Conservation (phyloP, 64 coral and sea anemone genomes). For the Cladopsammia gracilis region DNA sequence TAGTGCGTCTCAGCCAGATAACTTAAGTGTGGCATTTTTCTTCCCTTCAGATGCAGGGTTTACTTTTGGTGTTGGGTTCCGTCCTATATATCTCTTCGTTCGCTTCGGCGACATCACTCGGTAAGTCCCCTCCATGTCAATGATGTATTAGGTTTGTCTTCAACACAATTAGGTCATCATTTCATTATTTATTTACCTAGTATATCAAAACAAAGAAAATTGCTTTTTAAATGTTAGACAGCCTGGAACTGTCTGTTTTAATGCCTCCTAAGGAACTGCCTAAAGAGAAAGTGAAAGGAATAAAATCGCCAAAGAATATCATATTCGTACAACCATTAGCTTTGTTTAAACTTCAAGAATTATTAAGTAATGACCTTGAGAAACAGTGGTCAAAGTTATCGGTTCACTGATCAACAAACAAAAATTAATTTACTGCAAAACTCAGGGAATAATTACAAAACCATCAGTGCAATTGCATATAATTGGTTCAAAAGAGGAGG, state of each 20-base stretch:
- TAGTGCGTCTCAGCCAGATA: neutral
- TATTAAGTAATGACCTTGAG: neutral
- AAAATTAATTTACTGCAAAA: too few relatives aligned
- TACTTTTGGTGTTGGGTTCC: slow-evolving; percentile 38
- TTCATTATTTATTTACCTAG: neutral
- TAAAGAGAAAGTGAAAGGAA: too few relatives aligned
- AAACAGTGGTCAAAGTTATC: neutral
- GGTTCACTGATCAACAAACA: neutral
- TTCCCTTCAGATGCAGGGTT: slow-evolving; percentile 37
- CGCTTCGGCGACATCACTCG: slow-evolving; percentile 29
- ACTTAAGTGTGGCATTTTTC: neutral
- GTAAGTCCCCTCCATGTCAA: slow-evolving; percentile 9
- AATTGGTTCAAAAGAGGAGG: too few relatives aligned
- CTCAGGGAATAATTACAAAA: too few relatives aligned
- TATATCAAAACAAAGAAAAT: too few relatives aligned
- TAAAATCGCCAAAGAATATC: too few relatives aligned
- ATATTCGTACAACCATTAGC: neutral
- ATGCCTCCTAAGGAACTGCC: too few relatives aligned
- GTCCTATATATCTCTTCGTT: slow-evolving; percentile 36
- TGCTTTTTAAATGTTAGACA: too few relatives aligned
- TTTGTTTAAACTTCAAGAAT: neutral
- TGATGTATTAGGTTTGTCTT: too few relatives aligned
- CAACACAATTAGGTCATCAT: neutral
- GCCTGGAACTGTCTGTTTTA: too few relatives aligned
- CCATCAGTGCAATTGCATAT: too few relatives aligned